These are phyloP conservation scores for Coranthus polyacanthus DNA, from an alignment of 2,797 vertebrate genomes.

Conservation along the genomic window DNA sequence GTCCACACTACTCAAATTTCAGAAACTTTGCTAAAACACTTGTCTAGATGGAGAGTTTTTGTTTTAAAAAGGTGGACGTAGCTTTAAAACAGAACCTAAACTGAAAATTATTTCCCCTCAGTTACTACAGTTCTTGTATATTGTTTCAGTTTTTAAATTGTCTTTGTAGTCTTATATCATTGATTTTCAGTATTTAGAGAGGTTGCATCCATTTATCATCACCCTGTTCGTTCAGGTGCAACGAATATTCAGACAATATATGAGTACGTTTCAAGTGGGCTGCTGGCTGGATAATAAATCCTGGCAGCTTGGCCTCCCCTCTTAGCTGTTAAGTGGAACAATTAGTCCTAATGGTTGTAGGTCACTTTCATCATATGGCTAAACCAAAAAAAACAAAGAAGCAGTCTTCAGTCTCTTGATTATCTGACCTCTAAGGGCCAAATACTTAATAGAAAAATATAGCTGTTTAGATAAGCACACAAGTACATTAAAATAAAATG, in stretches of 20 bases:
- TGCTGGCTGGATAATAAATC: neutral
- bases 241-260: neutral
- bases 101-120: neutral
- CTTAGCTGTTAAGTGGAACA: neutral
- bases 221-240: neutral
- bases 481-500: neutral
- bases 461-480: neutral
- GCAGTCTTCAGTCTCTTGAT: neutral
- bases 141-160: neutral
- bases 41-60: too few relatives aligned
- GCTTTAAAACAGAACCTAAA: rapidly evolving
- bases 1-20: too few relatives aligned
- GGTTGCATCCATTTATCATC: neutral
- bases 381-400: neutral
- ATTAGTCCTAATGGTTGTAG: too few relatives aligned
- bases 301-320: neutral
- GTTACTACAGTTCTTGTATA: neutral
- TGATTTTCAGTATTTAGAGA: neutral
- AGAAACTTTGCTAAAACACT: too few relatives aligned
- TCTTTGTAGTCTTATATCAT: neutral
- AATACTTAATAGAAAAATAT: neutral
- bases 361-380: neutral
- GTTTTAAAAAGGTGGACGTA: too few relatives aligned
- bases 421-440: constrained; percentile 2
- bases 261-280: neutral